Evolutionary conservation across 2,888 invertebrate genomes (phyloP), one percentile per base, ranked within the genome.

Genomic region (Tetragnatha montana): DNA sequence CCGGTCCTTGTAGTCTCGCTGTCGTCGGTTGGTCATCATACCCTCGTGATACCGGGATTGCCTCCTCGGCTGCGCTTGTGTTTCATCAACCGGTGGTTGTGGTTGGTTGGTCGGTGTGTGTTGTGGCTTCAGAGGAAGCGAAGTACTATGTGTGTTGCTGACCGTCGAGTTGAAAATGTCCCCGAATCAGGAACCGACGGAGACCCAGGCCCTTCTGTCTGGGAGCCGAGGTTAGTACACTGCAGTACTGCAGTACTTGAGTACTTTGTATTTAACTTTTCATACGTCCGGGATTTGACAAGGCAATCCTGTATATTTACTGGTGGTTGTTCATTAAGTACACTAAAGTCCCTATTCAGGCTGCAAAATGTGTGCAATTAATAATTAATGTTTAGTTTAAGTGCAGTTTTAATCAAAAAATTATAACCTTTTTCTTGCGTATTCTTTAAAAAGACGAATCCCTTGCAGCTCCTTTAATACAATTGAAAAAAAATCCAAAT

Each of bases 171-270:
- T 49, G 21, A 85, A 69, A 68, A 78, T 85, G 71, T 69, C 12
- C 17, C 51, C 17, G 51, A n/a, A 22, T 17, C 50, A 14, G 69
- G 87, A 81, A 21, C 70, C 81, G 51, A 51, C 87, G 22, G 87
- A 87, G 81, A 81, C 87, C 50, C 75, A 87, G 73, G 76, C 81
- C 22, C 87, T 87, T 14, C 74, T 87, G 82, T 60, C 82, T 17
- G 50, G 50, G 17, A 19, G 50, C 17, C 49, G n/a, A 50, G 76
- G 76, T 76, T 19, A 76, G 76, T 49, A 19, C 19, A 8, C 19
- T 71, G n/a, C n/a, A n/a, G n/a, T n/a, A n/a, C n/a, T n/a, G n/a
- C n/a, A n/a, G n/a, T 35, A 35, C 35, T 35, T 35, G 35, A 35
- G 35, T 35, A 35, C 35, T 35, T 35, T 35, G 35, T 35, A 35